Evolutionary conservation across 2,888 invertebrate species (phyloP), one percentile per base, ranked within the genome.

Genomic region (Geophilus truncorum): DNA sequence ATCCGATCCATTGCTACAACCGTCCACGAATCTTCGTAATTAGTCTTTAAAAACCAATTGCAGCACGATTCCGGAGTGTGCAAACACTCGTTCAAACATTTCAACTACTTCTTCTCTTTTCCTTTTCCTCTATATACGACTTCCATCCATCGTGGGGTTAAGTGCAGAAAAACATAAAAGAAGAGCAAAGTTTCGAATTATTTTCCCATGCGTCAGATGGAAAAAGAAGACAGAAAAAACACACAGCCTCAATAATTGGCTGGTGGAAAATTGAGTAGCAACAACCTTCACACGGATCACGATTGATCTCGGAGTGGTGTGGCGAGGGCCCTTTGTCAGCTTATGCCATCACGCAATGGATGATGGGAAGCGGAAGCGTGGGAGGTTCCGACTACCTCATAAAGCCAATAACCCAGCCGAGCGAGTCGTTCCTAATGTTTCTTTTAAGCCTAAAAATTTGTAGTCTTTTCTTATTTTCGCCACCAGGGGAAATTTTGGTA

Each of bases 211-310:
- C 36, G 10, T 36, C 36, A 36, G 15, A 36, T 9, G 36, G 15
- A 36, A 36, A 4, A 36, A 36, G 36, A 1, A 36, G 36, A 4
- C 36, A 2, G 36, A 62, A 21, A 23, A 62, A 62, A 62, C 21
- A 23, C 21, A 62, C 5, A 7, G 6, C 2, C 1, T 23, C 57
- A 23, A 62, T 62, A 62, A 62, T 62, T 62, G 57, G 57, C 57
- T 23, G 57, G 15, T 62, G 57, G 57, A 62, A 62, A 62, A 62
- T 62, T 12, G 57, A 62, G 57, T 23, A 62, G 21, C 57, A 62
- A 62, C 57, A 62, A 62, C 57, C 57, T 62, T 62, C 57, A 62
- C 57, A 62, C 57, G 57, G 57, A 62, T 62, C 57, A 21, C 57
- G 21, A 62, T 62, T 62, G 57, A 62, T 62, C 57, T 62, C 10